Percentiles rank a stretch among this genome's conserved stretches.
Evolutionary conservation across 2,113 vertebrate genomes (phyloP).

Genomic region (Tachysurus fulvidraco): DNA sequence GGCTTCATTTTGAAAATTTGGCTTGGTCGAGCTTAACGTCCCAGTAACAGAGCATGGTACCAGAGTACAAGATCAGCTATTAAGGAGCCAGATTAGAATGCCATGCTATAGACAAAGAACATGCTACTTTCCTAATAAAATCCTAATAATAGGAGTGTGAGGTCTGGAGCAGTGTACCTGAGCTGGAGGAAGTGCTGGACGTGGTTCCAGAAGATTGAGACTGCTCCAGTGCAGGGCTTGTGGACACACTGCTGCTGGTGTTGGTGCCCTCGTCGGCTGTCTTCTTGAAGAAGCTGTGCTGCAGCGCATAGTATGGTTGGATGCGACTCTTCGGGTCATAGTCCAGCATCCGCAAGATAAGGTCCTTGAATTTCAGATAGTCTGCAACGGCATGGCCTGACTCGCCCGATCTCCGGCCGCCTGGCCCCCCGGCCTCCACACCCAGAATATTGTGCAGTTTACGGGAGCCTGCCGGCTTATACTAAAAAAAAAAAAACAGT

Average conservation of each 20-base stretch:
- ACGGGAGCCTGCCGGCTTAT: conserved; percentile 92
- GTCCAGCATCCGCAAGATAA: conserved; percentile 99
- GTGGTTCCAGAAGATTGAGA: conserved; percentile 83
- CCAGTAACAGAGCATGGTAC: background rate
- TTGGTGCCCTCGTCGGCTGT: conserved; percentile 98
- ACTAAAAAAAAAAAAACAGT: conserved; percentile 51
- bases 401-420: conserved; percentile 92
- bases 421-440: conserved; percentile 95
- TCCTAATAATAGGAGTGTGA: background rate
- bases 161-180: conserved; percentile 75
- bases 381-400: conserved; percentile 97
- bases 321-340: conserved; percentile 98
- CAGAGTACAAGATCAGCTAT: background rate
- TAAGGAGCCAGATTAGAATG: background rate
- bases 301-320: conserved; percentile 97
- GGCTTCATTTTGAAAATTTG: background rate
- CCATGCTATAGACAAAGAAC: background rate
- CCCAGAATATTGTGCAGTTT: conserved; percentile 98
- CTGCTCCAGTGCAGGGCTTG: conserved; percentile 96
- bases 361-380: conserved; percentile 99
- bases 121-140: background rate
- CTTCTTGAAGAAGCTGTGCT: conserved; percentile 99
- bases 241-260: conserved; percentile 98
- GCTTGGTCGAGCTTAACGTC: too few species aligned
- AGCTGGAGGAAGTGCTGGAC: conserved; percentile 93